These are phyloP conservation scores for Hucho hucho DNA, from an alignment of 2,113 vertebrate species.

Conservation along the genomic window DNA sequence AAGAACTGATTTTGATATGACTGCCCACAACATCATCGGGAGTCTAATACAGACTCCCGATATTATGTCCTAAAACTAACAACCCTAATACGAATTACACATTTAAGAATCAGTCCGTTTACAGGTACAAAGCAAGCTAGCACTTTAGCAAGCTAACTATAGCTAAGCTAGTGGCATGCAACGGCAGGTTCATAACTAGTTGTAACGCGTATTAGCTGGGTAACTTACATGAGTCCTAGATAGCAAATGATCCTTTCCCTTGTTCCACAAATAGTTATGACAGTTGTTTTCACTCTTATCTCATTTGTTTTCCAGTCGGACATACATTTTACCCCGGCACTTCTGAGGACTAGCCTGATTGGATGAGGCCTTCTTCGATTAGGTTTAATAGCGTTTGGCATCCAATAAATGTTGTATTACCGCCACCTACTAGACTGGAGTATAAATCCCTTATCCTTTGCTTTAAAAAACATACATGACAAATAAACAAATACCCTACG, in stretches of 20 bases:
- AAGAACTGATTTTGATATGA: no score
- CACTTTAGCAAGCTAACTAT: background rate
- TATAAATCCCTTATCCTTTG: background rate
- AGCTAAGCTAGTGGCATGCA: background rate
- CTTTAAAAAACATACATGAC: no score
- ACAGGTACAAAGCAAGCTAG: background rate
- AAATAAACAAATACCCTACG: no score
- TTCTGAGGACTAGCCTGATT: constrained; percentile 26
- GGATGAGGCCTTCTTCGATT: constrained; percentile 3
- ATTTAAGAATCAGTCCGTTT: no score
- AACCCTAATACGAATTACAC: no score
- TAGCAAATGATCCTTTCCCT: background rate
- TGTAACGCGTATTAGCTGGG: background rate
- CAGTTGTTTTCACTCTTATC: background rate
- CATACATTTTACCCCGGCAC: constrained; percentile 28
- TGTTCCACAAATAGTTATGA: background rate
- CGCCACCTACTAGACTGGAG: no score
- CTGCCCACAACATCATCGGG: no score
- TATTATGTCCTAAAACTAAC: no score
- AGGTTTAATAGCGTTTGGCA: no score
- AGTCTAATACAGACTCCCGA: no score
- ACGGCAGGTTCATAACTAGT: background rate
- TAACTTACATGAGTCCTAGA: constrained; percentile 39
- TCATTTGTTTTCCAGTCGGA: no score
- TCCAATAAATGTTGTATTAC: no score